Conservation (phyloP, 2,797 vertebrate species). For the Acanthurus leucopareius region DNA sequence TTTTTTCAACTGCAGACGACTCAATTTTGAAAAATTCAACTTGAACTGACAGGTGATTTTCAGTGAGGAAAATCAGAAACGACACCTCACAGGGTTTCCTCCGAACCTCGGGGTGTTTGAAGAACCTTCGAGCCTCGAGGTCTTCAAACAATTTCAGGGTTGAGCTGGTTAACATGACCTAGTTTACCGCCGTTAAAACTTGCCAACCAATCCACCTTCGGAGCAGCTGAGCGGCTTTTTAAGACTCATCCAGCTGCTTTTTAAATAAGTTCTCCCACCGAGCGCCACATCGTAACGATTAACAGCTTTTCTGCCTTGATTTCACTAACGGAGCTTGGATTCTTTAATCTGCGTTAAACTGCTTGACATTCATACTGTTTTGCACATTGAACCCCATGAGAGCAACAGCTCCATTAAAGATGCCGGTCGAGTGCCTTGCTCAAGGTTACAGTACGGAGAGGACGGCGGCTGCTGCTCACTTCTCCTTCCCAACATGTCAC, state of each 20-base stretch:
- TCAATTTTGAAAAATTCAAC: not conserved
- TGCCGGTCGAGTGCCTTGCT: conserved; percentile 56
- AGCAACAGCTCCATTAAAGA: conserved; percentile 16
- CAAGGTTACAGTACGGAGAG: conserved; percentile 47
- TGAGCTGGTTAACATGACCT: conserved; percentile 19
- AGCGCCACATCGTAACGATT: not conserved
- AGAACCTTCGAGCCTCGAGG: conserved; percentile 10
- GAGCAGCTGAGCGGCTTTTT: not conserved
- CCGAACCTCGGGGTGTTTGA: conserved; percentile 1
- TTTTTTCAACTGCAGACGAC: not conserved
- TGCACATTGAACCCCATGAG: conserved; percentile 21
- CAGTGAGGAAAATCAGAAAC: conserved; percentile 4
- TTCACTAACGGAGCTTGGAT: not conserved
- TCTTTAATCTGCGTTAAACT: not conserved
- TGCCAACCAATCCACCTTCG: not conserved
- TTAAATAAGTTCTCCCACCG: not conserved
- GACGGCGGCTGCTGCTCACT: conserved; percentile 7
- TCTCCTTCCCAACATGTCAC: not conserved
- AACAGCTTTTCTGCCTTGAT: not conserved
- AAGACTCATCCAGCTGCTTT: not conserved
- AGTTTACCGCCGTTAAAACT: conserved; percentile 13
- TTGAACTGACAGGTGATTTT: not conserved
- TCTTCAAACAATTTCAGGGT: conserved; percentile 8
- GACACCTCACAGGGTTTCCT: not conserved
- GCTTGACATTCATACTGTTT: conserved; percentile 39